Evolutionary conservation across 2,797 vertebrate genomes (phyloP).

Genomic region (Arnoldichthys spilopterus): DNA sequence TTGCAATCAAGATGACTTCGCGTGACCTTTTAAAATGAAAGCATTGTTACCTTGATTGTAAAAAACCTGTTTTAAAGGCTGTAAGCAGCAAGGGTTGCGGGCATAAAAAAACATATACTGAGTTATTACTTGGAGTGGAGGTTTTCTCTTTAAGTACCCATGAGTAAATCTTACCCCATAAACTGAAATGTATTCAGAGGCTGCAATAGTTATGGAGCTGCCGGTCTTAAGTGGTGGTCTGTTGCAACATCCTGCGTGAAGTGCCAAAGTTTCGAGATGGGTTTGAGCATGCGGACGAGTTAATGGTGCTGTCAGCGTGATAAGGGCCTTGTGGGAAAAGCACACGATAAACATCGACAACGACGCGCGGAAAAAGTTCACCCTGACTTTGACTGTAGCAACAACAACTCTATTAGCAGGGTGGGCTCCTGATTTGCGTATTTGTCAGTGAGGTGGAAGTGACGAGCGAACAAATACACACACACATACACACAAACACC

Average conservation of each 20-base stretch:
- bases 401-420: slow-evolving; percentile 53
- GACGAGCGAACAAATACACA: slow-evolving; percentile 50
- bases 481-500: slow-evolving; percentile 44
- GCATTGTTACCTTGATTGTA: slow-evolving; percentile 54
- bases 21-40: slow-evolving; percentile 58
- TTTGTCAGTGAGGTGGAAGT: slow-evolving; percentile 57
- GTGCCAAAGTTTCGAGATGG: slow-evolving; percentile 37
- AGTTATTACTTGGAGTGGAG: slow-evolving; percentile 42
- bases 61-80: slow-evolving; percentile 31
- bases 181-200: slow-evolving; percentile 24
- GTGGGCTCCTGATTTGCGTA: slow-evolving; percentile 48
- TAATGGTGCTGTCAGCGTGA: slow-evolving; percentile 51
- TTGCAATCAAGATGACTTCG: slow-evolving; percentile 55
- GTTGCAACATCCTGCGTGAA: slow-evolving; percentile 44
- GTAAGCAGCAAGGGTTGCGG: slow-evolving; percentile 26
- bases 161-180: slow-evolving; percentile 24
- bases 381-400: slow-evolving; percentile 42
- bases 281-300: slow-evolving; percentile 44
- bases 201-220: slow-evolving; percentile 28
- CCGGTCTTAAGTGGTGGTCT: slow-evolving; percentile 15
- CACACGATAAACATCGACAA: slow-evolving; percentile 52
- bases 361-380: slow-evolving; percentile 43
- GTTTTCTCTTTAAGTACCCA: slow-evolving; percentile 32
- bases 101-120: slow-evolving; percentile 29
- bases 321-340: slow-evolving; percentile 50